Base-by-base conservation (phyloP, 1,140 invertebrate genomes). In the Chironomus tepperi region DNA sequence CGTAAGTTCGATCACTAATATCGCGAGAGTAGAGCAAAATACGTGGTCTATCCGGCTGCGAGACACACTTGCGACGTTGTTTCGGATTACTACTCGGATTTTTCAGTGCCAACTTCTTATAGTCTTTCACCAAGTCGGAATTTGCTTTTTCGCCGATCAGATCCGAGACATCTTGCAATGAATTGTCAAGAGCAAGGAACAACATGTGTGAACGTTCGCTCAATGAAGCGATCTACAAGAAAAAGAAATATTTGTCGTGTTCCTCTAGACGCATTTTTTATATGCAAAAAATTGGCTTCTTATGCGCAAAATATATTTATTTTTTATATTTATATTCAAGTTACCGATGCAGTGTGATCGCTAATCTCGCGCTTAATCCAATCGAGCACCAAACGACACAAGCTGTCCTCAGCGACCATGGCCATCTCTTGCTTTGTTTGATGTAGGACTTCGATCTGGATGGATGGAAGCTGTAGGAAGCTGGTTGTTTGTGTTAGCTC, bases 81-180 rank as follows among this genome's bases (percentile, higher is more conserved):
- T 81, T 83, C 85, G 73, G 76, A 77, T 75, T 79, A 70, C 18
- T 21, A 16, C 65, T 70, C 82, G 76, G 79, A 77, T 77, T 82
- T 78, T 87, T 87, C 74, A 86, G 82, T 0, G 87, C 87, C 82
- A 89, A 81, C 77, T 89, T 90, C 78, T 93, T 92, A 83, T 95
- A 94, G 80, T 94, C 92, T 78, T 91, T 89, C 7, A 94, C 88
- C 65, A 92, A 86, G 77, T 93, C 91, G 3, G 90, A 90, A 79
- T 93, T 89, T 76, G 88, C 79, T 73, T 79, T 77, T 5, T 74
- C 67, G 67, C 80, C 79, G 42, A 84, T 85, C 77, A 94, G 84
- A 76, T 91, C 90, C 43, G 86, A 86, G 80, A 91, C 93, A 82
- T 93, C 92, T 76, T 91, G 90, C n/a, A 95, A 83, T 42, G 87